These are phyloP conservation scores for Acleris sparsana DNA, from an alignment of 2,888 invertebrate genomes.

Conservation along the genomic window DNA sequence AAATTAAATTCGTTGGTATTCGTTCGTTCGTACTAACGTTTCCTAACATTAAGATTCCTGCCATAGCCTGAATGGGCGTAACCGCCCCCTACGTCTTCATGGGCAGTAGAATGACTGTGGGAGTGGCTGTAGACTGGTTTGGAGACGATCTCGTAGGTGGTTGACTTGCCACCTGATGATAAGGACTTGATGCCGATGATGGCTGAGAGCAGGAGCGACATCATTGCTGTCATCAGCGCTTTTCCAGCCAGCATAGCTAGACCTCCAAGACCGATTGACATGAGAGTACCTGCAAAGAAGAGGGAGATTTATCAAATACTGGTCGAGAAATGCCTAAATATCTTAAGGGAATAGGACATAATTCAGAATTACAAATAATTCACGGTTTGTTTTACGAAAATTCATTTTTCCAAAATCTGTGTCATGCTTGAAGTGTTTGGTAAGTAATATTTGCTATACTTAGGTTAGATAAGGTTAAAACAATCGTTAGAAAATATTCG, in stretches of 20 bases:
- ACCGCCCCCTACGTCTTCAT: slow-evolving; percentile 80
- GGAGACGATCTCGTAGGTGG: slow-evolving; percentile 93
- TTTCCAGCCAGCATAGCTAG: slow-evolving; percentile 92
- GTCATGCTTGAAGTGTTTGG: no score
- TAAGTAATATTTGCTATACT: no score
- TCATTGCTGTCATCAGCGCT: slow-evolving; percentile 91
- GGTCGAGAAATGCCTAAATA: no score
- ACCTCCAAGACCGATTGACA: slow-evolving; percentile 89
- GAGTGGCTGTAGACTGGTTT: slow-evolving; percentile 90
- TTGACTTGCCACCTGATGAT: slow-evolving; percentile 87
- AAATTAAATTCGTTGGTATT: slow-evolving; percentile 29
- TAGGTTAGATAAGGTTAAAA: no score
- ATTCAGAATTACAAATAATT: no score
- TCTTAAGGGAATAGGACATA: no score
- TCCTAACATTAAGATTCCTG: slow-evolving; percentile 63
- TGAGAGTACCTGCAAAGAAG: slow-evolving; percentile 84
- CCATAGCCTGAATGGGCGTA: slow-evolving; percentile 83
- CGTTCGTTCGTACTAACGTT: slow-evolving; percentile 46
- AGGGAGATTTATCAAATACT: background rate
- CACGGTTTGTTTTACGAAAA: no score
- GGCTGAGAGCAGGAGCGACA: slow-evolving; percentile 90
- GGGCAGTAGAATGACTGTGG: slow-evolving; percentile 84
- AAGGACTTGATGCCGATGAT: slow-evolving; percentile 90
- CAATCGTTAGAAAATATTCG: no score
- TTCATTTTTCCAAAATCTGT: no score